Conservation (phyloP, 2,888 invertebrate genomes). For the Drosophila anomalata region DNA sequence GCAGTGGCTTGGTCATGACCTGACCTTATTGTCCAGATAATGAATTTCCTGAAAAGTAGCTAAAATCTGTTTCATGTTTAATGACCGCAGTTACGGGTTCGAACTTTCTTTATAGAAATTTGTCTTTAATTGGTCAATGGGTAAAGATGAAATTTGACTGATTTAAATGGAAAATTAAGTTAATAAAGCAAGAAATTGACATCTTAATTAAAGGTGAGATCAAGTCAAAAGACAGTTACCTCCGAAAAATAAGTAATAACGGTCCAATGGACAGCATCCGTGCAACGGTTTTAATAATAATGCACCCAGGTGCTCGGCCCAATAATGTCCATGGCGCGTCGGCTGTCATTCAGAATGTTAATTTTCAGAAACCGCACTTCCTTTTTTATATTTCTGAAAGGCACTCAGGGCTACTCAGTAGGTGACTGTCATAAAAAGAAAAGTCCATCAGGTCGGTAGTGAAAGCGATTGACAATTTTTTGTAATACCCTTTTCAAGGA, state of each 20-base stretch:
- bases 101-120: background rate
- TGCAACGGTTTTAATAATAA: constrained; percentile 54
- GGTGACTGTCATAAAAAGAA: constrained; percentile 36
- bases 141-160: too few species aligned
- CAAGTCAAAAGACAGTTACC: constrained; percentile 38
- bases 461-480: constrained; percentile 34
- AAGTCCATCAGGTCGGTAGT: background rate
- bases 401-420: constrained; percentile 37
- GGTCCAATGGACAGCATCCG: constrained; percentile 7
- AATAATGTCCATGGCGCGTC: constrained; percentile 59
- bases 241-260: background rate
- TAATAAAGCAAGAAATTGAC: background rate
- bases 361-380: constrained; percentile 31
- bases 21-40: constrained; percentile 44
- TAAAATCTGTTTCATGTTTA: constrained; percentile 24
- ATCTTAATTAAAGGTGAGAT: constrained; percentile 51
- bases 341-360: constrained; percentile 38
- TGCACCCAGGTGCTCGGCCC: constrained; percentile 53
- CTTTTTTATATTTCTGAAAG: constrained; percentile 29
- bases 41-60: constrained; percentile 43
- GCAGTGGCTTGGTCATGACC: constrained; percentile 35
- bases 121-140: background rate
- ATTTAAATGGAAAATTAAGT: too few species aligned
- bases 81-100: constrained; percentile 17
- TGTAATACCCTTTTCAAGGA: constrained; percentile 17